A percentile compares a stretch with the other conserved stretches of the same genome.
These are phyloP conservation scores for Hirtodrosophila confusa DNA, from an alignment of 2,888 invertebrate species.

Conservation along the genomic window DNA sequence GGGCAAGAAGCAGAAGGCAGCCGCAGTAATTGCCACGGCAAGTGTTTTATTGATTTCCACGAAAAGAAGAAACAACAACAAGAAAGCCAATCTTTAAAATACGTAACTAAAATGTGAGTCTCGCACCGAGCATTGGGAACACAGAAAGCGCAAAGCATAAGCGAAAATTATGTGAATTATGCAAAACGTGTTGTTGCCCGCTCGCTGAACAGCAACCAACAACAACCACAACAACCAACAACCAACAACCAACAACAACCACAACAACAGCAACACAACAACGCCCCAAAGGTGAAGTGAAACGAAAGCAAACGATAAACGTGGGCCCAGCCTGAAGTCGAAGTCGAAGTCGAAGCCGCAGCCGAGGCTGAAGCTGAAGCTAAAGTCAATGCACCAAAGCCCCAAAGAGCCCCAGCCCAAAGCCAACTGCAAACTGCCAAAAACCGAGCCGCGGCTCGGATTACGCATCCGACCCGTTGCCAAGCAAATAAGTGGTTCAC, in stretches of 20 bases:
- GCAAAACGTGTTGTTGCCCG: slow-evolving; percentile 66
- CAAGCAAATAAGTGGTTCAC: too few relatives aligned
- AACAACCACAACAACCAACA: too few relatives aligned
- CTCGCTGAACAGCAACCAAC: not conserved
- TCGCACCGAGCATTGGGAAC: slow-evolving; percentile 20
- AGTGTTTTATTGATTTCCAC: slow-evolving; percentile 77
- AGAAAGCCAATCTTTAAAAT: slow-evolving; percentile 51
- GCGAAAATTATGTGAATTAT: slow-evolving; percentile 72
- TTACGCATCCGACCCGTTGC: slow-evolving; percentile 53
- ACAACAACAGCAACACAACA: not conserved
- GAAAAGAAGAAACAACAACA: slow-evolving; percentile 40
- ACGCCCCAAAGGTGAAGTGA: slow-evolving; percentile 12
- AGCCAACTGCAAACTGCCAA: not conserved
- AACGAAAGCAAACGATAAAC: slow-evolving; percentile 15
- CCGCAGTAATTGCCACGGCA: slow-evolving; percentile 11
- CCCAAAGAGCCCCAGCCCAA: not conserved
- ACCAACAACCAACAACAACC: slow-evolving; percentile 1
- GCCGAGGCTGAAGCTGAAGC: not conserved
- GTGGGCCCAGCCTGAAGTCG: slow-evolving; percentile 7
- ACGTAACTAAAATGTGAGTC: slow-evolving; percentile 63
- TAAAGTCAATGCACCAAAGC: slow-evolving; percentile 51
- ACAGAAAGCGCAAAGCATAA: slow-evolving; percentile 59
- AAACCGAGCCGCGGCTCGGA: slow-evolving; percentile 20
- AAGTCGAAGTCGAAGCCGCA: slow-evolving; percentile 22
- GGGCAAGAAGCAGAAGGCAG: slow-evolving; percentile 1